A percentile compares a stretch with the other conserved stretches of the same genome.
These are phyloP conservation scores for Ryuthela nishihirai DNA, from an alignment of 2,888 invertebrate species.

Conservation along the genomic window DNA sequence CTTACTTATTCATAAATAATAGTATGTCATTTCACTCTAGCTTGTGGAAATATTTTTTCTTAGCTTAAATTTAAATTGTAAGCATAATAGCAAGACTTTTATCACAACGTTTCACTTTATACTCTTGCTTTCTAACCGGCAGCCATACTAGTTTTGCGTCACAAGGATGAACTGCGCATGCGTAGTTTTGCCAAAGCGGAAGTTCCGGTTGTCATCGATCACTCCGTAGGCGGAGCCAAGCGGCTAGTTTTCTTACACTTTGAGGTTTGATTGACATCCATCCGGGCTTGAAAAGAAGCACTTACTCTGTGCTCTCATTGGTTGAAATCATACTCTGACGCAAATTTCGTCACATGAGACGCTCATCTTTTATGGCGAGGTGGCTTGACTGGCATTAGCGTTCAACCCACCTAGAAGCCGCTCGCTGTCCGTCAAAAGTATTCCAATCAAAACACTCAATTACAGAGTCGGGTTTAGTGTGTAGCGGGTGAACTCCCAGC, in stretches of 20 bases:
- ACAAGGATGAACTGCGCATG: background rate
- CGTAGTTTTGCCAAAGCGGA: constrained; percentile 23
- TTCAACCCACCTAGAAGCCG: constrained; percentile 43
- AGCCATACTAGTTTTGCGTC: constrained; percentile 31
- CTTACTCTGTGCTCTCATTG: constrained; percentile 27
- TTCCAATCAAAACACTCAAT: constrained; percentile 45
- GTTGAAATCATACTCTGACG: constrained; percentile 34
- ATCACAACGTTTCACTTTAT: too few species aligned
- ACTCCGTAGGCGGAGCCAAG: constrained; percentile 38
- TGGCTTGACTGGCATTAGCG: constrained; percentile 44
- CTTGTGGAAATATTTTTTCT: too few species aligned
- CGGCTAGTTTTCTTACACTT: too few species aligned
- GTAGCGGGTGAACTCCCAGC: constrained; percentile 27
- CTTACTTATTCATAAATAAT: too few species aligned
- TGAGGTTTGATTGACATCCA: constrained; percentile 41
- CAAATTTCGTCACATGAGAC: constrained; percentile 41
- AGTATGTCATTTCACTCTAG: too few species aligned
- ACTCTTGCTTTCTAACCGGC: too few species aligned
- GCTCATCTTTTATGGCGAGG: constrained; percentile 44
- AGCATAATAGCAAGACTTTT: too few species aligned
- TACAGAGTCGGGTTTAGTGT: constrained; percentile 36
- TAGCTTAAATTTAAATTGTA: too few species aligned
- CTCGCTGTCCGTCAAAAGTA: constrained; percentile 43
- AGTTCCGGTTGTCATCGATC: constrained; percentile 42
- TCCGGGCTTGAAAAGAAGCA: constrained; percentile 39